Evolutionary conservation across 2,113 vertebrate genomes (phyloP), one percentile per base, ranked within the genome.

Genomic region (cattle (Bos taurus)): DNA sequence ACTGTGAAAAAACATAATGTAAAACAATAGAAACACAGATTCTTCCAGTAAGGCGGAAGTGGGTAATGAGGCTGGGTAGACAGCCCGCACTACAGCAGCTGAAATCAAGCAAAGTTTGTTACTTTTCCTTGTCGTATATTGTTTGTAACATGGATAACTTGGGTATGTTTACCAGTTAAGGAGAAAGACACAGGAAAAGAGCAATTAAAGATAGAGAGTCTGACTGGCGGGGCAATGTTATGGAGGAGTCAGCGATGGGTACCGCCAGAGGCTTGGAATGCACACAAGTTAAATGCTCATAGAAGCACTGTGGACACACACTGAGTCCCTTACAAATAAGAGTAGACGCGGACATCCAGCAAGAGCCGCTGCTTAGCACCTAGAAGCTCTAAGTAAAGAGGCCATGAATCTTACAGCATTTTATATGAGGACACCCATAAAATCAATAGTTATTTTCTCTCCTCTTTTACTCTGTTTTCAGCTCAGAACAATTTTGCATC

Each of bases 351-450:
- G 50, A 54, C 71, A 52, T 52, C 54, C 85, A 78, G 71, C 28
- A 62, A 9, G 33, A 85, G 78, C 36, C 21, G 9, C 59, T 43
- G 26, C 77, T 78, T 10, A 88, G 93, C 59, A 28, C n/a, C 40
- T 40, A 4, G 4, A 40, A 40, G 40, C 40, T 40, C 40, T 40
- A 40, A 40, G 40, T 40, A 40, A 40, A 40, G 40, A 21, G 26
- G 74, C 1, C 26, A 2, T 33, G 56, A 30, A 40, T 9, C 52
- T 40, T 40, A 3, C 36, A 52, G 40, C 14, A 25, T 4, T 17
- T 46, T 36, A 7, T 14, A 0, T 0, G 16, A 64, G 48, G 78
- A 8, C 21, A 36, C 28, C 52, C 12, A 3, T 1, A 26, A 48
- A 36, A 30, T 2, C 57, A 54, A 13, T 1, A 50, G 30, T 5